Base-by-base conservation (phyloP, 2,113 vertebrate species). In the Leucosticte australis region DNA sequence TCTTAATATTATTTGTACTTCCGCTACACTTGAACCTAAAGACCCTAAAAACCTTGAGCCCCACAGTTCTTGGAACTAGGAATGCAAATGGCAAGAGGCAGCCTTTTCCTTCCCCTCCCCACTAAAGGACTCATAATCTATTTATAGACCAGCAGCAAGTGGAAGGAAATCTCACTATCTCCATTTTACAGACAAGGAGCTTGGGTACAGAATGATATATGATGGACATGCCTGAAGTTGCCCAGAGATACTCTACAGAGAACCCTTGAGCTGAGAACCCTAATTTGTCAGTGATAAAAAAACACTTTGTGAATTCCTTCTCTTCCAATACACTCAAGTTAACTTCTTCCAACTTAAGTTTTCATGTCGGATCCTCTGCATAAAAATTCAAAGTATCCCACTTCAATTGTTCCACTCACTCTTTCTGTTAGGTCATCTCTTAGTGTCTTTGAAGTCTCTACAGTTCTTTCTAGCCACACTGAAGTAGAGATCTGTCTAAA, bases 181-280 rank as follows among this genome's bases (percentile, higher is more conserved):
- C 52, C 28, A 23, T 33, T 84, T 94, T 60, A 60, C 22, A 62
- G 50, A 55, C 15, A 35, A 42, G 35, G 33, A 89, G 64, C 24
- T 64, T 65, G 2, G 12, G 16, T 65, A 65, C 1, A 7, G 52
- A 65, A 30, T 1, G 1, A 60, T 26, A 75, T 23, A 49, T 0
- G 49, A 76, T 0, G 0, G 55, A 74, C 6, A 6, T 1, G 11
- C 44, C 33, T 7, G 3, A 91, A 84, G 81, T 9, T 4, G 3
- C 37, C 14, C 65, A 71, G 37, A 74, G 39, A 69, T 57, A 27
- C 12, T 65, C 63, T 53, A 47, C 27, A 69, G 55, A 65, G 47
- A 92, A 74, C 31, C 35, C 42, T 55, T 33, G n/a, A 93, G n/a
- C 8, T 65, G 53, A 85, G 53, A 79, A 70, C 13, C 17, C 30